phyloP scores from a whole-genome alignment of 2,113 vertebrate species.

The Mus spicilegus region DNA sequence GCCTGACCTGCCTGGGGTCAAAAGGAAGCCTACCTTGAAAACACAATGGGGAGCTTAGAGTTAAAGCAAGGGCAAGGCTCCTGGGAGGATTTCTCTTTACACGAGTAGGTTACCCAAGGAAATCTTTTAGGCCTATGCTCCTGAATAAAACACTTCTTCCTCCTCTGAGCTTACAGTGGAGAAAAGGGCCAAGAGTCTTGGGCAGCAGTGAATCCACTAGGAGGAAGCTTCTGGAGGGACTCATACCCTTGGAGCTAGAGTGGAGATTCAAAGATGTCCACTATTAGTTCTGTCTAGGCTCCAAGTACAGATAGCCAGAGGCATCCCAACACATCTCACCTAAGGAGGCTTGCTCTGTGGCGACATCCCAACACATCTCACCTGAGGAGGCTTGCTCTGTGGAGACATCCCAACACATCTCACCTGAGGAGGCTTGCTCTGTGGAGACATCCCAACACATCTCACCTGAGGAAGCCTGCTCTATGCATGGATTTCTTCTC shows the following conservation, averaged over 20 bases:
- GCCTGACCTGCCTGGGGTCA: neutral
- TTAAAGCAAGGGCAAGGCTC: neutral
- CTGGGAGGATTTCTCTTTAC: neutral
- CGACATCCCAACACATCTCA: too few species aligned
- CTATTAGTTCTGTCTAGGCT: neutral
- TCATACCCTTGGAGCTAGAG: neutral
- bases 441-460: neutral
- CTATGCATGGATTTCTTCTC: neutral
- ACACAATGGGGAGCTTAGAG: neutral
- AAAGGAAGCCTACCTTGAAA: neutral
- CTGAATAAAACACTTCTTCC: neutral
- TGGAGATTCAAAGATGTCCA: neutral
- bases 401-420: neutral
- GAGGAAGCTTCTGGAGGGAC: neutral
- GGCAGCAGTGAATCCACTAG: neutral
- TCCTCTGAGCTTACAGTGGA: neutral
- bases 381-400: neutral
- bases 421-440: neutral
- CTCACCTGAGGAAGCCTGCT: neutral
- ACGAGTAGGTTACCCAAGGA: neutral
- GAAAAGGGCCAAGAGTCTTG: neutral
- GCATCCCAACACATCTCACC: neutral
- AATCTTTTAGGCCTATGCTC: constrained; percentile 18
- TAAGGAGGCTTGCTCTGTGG: neutral
- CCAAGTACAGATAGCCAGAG: neutral